Percentiles rank a stretch among this genome's conserved stretches.
phyloP scores from a whole-genome alignment of 2,888 invertebrate species.

The Matsumyia berberina region DNA sequence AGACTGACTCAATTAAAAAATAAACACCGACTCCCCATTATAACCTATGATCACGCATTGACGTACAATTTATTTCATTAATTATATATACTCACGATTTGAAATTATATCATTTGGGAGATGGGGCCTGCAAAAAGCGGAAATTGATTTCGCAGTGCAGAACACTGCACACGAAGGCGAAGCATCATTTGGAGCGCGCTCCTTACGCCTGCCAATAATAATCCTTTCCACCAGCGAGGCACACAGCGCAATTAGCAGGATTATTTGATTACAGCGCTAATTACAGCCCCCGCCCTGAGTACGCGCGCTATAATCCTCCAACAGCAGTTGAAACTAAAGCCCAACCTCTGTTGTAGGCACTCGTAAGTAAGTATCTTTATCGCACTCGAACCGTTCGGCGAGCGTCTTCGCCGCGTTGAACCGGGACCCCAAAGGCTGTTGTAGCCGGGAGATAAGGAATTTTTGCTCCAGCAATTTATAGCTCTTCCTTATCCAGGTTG shows the following conservation, averaged over 20 bases:
- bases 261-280: slow-evolving; percentile 79
- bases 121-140: slow-evolving; percentile 8
- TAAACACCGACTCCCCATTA: slow-evolving; percentile 35
- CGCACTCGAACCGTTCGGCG: slow-evolving; percentile 23
- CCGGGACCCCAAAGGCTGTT: slow-evolving; percentile 40
- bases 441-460: slow-evolving; percentile 68
- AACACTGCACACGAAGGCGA: not conserved
- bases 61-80: slow-evolving; percentile 22
- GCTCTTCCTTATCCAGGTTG: slow-evolving; percentile 72
- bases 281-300: slow-evolving; percentile 36
- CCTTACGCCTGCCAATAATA: slow-evolving; percentile 72
- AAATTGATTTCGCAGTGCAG: slow-evolving; percentile 65
- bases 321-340: slow-evolving; percentile 15
- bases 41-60: slow-evolving; percentile 66
- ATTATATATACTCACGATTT: slow-evolving; percentile 55
- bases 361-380: slow-evolving; percentile 28
- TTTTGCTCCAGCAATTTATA: slow-evolving; percentile 66
- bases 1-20: slow-evolving; percentile 69
- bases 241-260: slow-evolving; percentile 78
- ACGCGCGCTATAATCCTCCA: slow-evolving; percentile 53
- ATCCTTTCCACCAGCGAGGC: slow-evolving; percentile 77
- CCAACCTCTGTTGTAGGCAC: not conserved
- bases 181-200: not conserved
- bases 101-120: slow-evolving; percentile 52
- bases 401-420: slow-evolving; percentile 5